Base-by-base conservation (phyloP, 2,113 vertebrate species). In the Ahaetulla prasina region DNA sequence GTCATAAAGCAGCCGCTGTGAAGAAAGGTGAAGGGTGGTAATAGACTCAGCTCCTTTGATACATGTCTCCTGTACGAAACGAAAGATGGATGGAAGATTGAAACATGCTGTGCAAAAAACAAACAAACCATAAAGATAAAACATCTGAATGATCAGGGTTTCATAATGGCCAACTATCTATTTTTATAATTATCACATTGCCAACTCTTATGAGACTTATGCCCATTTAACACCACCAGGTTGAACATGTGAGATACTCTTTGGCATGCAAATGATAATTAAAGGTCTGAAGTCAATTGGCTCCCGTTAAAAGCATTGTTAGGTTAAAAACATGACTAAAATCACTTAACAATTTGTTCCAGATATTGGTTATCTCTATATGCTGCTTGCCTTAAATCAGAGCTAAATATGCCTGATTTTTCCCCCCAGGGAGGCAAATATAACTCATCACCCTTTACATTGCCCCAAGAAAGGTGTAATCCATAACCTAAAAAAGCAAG, bases 111-210 rank as follows among this genome's bases (percentile, higher is more conserved):
- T n/a, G 22, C 16, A 54, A 43, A 92, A 45, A 3, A 8, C 47
- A 20, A n/a, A n/a, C n/a, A n/a, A 12, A 43, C 30, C 55, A n/a
- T 23, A 52, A 11, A 43, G 53, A 84, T 14, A 92, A 35, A 57
- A 80, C 39, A 12, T 8, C 5, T 53, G 39, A 52, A 52, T 43
- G 39, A 54, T 23, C 23, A 35, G 35, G 8, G 35, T 45, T 54
- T 27, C 10, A 23, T 50, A 74, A 45, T 10, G 55, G 52, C 10
- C 27, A 49, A 85, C 30, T 63, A 68, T n/a, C 25, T 10, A 23
- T 18, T 80, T 80, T n/a, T 84, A 54, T 80, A 89, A 92, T 92
- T 89, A 88, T 87, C 12, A 91, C 43, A 89, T 80, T 54, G 23
- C 50, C 63, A 53, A 45, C 8, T 88, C 35, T n/a, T 35, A 43